These are phyloP conservation scores for Trachelus troglodyta DNA, from an alignment of 2,888 invertebrate genomes.

Conservation along the genomic window DNA sequence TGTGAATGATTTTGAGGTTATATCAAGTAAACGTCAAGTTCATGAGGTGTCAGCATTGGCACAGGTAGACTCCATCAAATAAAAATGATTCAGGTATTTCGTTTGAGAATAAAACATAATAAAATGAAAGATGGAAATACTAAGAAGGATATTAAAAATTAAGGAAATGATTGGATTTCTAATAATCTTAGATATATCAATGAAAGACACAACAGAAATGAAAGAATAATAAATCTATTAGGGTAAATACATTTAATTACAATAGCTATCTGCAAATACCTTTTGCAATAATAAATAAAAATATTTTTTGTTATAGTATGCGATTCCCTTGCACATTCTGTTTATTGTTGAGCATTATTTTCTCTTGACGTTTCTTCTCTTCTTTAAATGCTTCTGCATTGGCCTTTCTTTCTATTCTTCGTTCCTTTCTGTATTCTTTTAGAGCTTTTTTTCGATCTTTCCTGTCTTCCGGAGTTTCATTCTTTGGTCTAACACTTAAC, in stretches of 20 bases:
- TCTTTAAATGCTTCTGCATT: conserved; percentile 86
- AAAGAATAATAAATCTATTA: not conserved
- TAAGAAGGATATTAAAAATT: not conserved
- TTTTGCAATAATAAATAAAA: not conserved
- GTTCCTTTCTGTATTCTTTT: conserved; percentile 81
- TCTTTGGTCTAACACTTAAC: conserved; percentile 78
- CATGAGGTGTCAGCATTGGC: not conserved
- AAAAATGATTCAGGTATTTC: not conserved
- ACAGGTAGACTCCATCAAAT: not conserved
- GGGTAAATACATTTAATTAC: not conserved
- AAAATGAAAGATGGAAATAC: not conserved
- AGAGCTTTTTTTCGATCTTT: conserved; percentile 81
- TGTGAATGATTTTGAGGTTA: not conserved
- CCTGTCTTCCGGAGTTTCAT: conserved; percentile 83
- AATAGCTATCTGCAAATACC: not conserved
- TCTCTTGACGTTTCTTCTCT: conserved; percentile 84
- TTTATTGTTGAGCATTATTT: conserved; percentile 80
- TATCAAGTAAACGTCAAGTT: not conserved
- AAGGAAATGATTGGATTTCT: too few species aligned
- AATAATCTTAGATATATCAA: not conserved
- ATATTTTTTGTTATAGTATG: conserved; percentile 67
- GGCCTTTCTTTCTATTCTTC: conserved; percentile 84
- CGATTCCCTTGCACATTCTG: conserved; percentile 80
- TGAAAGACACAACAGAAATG: not conserved
- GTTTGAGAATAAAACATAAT: not conserved